These are phyloP conservation scores for Anticlea derivata DNA, from an alignment of 2,888 invertebrate genomes.

Conservation along the genomic window DNA sequence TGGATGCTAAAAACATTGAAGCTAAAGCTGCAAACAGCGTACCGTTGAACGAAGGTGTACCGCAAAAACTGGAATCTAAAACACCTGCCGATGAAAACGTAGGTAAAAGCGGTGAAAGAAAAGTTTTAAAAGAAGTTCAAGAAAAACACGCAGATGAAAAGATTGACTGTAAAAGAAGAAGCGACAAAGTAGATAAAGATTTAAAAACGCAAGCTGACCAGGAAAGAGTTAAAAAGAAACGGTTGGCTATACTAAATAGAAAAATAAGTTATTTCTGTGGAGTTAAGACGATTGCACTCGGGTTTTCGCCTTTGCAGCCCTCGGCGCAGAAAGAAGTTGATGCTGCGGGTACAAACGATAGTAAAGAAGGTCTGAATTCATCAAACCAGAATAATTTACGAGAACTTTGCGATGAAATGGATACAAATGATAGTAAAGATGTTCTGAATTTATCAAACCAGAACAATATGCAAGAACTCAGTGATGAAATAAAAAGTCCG, in stretches of 20 bases:
- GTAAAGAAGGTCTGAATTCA: background rate
- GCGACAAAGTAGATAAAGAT: slow-evolving; percentile 15
- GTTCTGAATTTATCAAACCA: background rate
- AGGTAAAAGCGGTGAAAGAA: slow-evolving; percentile 46
- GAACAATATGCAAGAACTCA: slow-evolving; percentile 24
- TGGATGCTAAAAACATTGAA: slow-evolving; percentile 5
- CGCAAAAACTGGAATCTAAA: slow-evolving; percentile 22
- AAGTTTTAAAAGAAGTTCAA: slow-evolving; percentile 59
- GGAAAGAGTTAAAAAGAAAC: slow-evolving; percentile 59
- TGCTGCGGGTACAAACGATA: background rate
- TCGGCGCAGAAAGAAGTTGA: background rate
- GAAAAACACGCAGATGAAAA: slow-evolving; percentile 46
- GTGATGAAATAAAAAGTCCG: slow-evolving; percentile 26
- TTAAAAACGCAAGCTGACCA: slow-evolving; percentile 33
- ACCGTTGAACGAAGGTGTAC: slow-evolving; percentile 1
- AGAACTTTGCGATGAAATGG: slow-evolving; percentile 26
- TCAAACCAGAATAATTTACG: slow-evolving; percentile 16
- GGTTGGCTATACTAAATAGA: slow-evolving; percentile 61
- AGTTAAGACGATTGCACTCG: slow-evolving; percentile 57
- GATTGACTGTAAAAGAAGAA: slow-evolving; percentile 22
- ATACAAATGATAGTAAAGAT: background rate
- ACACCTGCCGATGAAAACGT: slow-evolving; percentile 32
- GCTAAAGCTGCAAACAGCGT: background rate
- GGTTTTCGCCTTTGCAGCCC: slow-evolving; percentile 48
- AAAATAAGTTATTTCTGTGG: slow-evolving; percentile 47